Evolutionary conservation across 2,113 vertebrate genomes (phyloP).

Genomic region (Dicrurus megarhynchus): DNA sequence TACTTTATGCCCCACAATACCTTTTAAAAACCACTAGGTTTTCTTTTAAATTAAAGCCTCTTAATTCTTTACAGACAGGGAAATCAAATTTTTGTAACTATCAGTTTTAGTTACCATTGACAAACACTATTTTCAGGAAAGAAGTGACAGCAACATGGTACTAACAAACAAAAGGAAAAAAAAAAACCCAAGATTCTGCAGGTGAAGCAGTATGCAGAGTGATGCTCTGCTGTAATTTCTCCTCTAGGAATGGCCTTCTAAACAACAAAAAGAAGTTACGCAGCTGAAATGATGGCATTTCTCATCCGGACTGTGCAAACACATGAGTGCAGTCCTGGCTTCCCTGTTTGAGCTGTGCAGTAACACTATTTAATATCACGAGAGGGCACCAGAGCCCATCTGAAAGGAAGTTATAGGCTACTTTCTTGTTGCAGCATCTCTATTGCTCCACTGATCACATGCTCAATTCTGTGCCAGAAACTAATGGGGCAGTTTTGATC

Average conservation of each 20-base stretch:
- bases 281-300: neutral
- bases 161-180: neutral
- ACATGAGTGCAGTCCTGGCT: neutral
- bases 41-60: neutral
- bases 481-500: neutral
- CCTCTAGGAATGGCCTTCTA: neutral
- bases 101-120: neutral
- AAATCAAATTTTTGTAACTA: neutral
- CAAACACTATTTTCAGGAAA: neutral
- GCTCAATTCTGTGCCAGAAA: neutral
- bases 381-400: slow-evolving; percentile 39
- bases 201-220: neutral
- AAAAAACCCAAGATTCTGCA: neutral
- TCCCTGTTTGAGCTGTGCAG: neutral
- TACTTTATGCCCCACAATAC: neutral
- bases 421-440: neutral
- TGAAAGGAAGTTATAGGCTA: neutral
- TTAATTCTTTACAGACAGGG: neutral
- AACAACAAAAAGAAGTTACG: neutral
- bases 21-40: neutral
- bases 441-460: neutral
- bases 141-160: neutral
- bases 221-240: neutral
- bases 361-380: neutral
- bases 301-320: neutral